These are phyloP conservation scores for Cyclargus thomasi DNA, from an alignment of 1,140 invertebrate genomes.

Conservation along the genomic window DNA sequence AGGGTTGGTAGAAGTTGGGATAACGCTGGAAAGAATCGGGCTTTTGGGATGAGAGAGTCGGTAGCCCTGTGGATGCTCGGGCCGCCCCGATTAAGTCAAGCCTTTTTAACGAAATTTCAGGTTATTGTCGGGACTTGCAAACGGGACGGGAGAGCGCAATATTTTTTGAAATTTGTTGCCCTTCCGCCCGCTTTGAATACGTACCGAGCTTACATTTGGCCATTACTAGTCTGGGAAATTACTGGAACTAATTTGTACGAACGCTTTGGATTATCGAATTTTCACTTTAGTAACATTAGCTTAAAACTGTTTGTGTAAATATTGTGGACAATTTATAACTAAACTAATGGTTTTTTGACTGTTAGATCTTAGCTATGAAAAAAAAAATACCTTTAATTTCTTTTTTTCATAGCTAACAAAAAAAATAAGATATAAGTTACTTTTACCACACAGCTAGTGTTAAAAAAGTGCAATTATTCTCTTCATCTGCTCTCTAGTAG, in stretches of 20 bases:
- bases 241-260: not conserved
- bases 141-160: constrained; percentile 9
- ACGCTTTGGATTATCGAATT: not conserved
- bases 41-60: not conserved
- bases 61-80: constrained; percentile 27
- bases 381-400: too few relatives aligned
- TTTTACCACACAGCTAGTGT: too few relatives aligned
- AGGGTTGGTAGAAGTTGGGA: not conserved
- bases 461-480: too few relatives aligned
- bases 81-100: constrained; percentile 42
- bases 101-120: constrained; percentile 30
- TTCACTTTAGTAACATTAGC: not conserved
- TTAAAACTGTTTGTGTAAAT: too few relatives aligned
- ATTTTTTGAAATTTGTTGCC: constrained; percentile 15
- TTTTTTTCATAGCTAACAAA: too few relatives aligned
- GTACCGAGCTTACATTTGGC: not conserved
- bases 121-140: constrained; percentile 18
- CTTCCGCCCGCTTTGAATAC: constrained; percentile 10
- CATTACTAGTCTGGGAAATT: not conserved
- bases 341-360: too few relatives aligned
- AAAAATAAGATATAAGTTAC: too few relatives aligned
- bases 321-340: too few relatives aligned
- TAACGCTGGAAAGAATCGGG: not conserved
- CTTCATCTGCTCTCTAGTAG: too few relatives aligned
- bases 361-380: too few relatives aligned